Evolutionary conservation across 2,888 invertebrate species (phyloP).

Genomic region (Eudasyphora cyanicolor): DNA sequence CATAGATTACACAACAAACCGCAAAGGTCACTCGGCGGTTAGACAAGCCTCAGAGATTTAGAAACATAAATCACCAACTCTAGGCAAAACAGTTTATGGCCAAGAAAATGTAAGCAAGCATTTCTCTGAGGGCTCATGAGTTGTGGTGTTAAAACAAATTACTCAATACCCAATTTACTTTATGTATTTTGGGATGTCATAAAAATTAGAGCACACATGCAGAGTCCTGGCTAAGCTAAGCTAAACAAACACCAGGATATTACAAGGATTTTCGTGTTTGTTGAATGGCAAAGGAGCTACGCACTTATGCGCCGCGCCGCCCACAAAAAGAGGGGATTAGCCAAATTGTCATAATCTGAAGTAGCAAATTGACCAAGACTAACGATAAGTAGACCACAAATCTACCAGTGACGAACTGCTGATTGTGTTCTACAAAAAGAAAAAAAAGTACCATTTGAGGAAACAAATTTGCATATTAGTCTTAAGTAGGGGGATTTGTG

Average conservation of each 20-base stretch:
- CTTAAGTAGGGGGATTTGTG: neutral
- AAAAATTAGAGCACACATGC: slow-evolving; percentile 74
- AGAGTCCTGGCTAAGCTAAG: slow-evolving; percentile 50
- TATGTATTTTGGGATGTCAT: slow-evolving; percentile 52
- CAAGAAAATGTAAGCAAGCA: neutral
- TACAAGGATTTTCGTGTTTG: slow-evolving; percentile 33
- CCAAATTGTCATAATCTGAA: slow-evolving; percentile 18
- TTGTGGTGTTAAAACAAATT: slow-evolving; percentile 27
- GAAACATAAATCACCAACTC: slow-evolving; percentile 26
- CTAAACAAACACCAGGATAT: slow-evolving; percentile 33
- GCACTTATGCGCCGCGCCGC: slow-evolving; percentile 50
- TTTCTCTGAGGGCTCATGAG: neutral
- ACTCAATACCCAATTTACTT: slow-evolving; percentile 19
- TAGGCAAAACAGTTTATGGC: slow-evolving; percentile 38
- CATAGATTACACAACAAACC: slow-evolving; percentile 54
- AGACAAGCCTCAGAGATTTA: neutral
- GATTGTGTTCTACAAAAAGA: no score
- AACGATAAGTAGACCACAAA: slow-evolving; percentile 41
- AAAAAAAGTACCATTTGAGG: slow-evolving; percentile 31
- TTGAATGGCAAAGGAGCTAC: slow-evolving; percentile 42
- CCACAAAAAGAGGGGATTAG: slow-evolving; percentile 33
- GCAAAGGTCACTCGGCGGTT: slow-evolving; percentile 61
- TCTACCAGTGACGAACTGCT: neutral
- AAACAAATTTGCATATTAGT: slow-evolving; percentile 71
- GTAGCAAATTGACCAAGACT: slow-evolving; percentile 58